These are phyloP conservation scores for Polydrusus pterygomalis DNA, from an alignment of 2,888 invertebrate genomes.

Conservation along the genomic window DNA sequence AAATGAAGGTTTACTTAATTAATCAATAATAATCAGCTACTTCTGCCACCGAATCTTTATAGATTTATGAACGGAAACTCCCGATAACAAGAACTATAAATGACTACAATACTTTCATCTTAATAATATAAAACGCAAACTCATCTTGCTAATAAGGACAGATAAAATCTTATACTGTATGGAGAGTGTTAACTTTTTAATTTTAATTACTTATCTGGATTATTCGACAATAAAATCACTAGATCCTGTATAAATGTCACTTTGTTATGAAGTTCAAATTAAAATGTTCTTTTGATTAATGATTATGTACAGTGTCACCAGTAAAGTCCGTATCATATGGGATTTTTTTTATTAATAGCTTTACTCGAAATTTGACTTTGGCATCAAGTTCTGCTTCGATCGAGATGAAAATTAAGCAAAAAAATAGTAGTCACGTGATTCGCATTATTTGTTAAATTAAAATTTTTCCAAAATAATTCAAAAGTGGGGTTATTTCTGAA, in stretches of 20 bases:
- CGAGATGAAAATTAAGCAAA: too few relatives aligned
- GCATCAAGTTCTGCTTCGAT: too few relatives aligned
- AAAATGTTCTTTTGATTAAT: slow-evolving; percentile 7
- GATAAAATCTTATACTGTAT: slow-evolving; percentile 32
- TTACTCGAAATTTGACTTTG: too few relatives aligned
- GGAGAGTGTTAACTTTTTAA: slow-evolving; percentile 39
- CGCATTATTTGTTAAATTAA: too few relatives aligned
- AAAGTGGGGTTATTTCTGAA: too few relatives aligned
- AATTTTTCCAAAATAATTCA: too few relatives aligned
- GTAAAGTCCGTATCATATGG: too few relatives aligned
- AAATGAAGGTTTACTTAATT: neutral
- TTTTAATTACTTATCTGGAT: slow-evolving; percentile 39
- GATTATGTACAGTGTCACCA: too few relatives aligned
- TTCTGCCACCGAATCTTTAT: slow-evolving; percentile 1
- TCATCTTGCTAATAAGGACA: slow-evolving; percentile 39
- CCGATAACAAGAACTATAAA: slow-evolving; percentile 13
- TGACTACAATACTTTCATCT: slow-evolving; percentile 24
- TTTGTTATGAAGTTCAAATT: slow-evolving; percentile 17
- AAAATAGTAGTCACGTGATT: too few relatives aligned
- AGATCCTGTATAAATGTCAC: slow-evolving; percentile 20
- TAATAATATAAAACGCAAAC: slow-evolving; percentile 24
- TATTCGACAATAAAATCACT: slow-evolving; percentile 2
- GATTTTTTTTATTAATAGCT: too few relatives aligned
- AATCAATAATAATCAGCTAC: slow-evolving; percentile 4
- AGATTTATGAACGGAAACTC: slow-evolving; percentile 10